Base-by-base conservation (phyloP, 2,888 invertebrate genomes). In the Ophioninae sp. region DNA sequence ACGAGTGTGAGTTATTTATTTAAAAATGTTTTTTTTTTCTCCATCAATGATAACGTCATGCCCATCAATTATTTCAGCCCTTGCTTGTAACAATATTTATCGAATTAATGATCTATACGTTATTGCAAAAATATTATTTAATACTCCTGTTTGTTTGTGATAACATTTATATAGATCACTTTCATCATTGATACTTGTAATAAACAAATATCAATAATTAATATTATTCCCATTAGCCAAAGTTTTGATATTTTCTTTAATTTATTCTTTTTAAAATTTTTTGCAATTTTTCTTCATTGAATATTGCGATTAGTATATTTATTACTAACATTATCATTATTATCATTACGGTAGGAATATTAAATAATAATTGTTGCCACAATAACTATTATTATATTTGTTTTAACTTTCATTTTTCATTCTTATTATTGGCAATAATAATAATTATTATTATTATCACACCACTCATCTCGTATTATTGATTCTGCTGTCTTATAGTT, bases 1-100 rank as follows among this genome's bases (percentile, higher is more conserved):
- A 99, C 95, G 98, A 98, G 96, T 98, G 98, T 98, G 94, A 98
- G 98, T 97, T 8, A 21, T 30, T 64, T 30, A 3, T 30, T 30
- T n/a, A n/a, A n/a, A n/a, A 30, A 30, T 3, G 3, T 30, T 30
- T 30, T 30, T 64, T 30, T 50, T 59, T 70, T 23, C 64, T 8
- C 41, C 21, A n/a, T 41, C 13, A 2, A 69, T 50, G 68, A 30
- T 30, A 30, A 1, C 7, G 13, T 59, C 0, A 7, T 30, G 10
- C 7, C 7, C 37, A 37, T 30, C 21, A 20, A 59, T 5, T 20
- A 41, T 44, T 69, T 65, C n/a, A n/a, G n/a, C 37, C 30, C 30
- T 30, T 30, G 1, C 2, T 30, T 30, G 30, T 30, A 30, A 30
- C 3, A 30, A 30, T 30, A 30, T 30, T 30, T 30, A 30, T 30